Evolutionary conservation across 2,797 vertebrate genomes (phyloP).

Genomic region (Scyliorhinus canicula): DNA sequence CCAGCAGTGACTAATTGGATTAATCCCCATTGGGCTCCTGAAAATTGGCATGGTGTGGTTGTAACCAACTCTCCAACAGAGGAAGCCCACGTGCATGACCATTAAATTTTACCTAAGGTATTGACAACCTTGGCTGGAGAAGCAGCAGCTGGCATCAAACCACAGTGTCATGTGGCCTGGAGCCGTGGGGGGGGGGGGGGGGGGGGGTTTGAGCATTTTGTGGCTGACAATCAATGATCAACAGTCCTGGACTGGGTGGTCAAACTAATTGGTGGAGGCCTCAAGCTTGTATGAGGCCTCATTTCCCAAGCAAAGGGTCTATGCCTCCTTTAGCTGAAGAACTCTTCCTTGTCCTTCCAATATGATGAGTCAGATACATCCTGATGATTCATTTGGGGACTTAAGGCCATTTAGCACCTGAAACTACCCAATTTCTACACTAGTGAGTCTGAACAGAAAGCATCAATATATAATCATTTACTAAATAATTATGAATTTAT

Average conservation of each 20-base stretch:
- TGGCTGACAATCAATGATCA: neutral
- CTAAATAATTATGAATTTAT: neutral
- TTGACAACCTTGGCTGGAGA: neutral
- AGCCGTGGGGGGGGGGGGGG: neutral
- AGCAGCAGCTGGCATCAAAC: neutral
- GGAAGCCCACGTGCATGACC: neutral
- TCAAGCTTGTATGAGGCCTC: neutral
- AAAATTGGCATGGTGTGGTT: neutral
- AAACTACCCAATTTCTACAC: neutral
- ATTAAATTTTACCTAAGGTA: neutral
- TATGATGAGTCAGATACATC: neutral
- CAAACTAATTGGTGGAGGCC: neutral
- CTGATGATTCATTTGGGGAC: neutral
- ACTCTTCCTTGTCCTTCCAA: neutral
- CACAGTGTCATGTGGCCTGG: neutral
- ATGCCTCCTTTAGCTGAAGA: neutral
- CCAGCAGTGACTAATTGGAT: neutral
- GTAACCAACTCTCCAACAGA: neutral
- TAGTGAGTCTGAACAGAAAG: neutral
- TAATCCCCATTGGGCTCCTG: neutral
- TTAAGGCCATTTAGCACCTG: neutral
- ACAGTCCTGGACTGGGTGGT: neutral
- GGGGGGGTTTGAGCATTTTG: neutral
- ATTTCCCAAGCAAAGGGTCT: neutral
- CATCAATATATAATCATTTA: neutral